Percentiles rank a stretch among this genome's conserved stretches.
Evolutionary conservation across 2,113 vertebrate genomes (phyloP).

Genomic region (Athene cunicularia): DNA sequence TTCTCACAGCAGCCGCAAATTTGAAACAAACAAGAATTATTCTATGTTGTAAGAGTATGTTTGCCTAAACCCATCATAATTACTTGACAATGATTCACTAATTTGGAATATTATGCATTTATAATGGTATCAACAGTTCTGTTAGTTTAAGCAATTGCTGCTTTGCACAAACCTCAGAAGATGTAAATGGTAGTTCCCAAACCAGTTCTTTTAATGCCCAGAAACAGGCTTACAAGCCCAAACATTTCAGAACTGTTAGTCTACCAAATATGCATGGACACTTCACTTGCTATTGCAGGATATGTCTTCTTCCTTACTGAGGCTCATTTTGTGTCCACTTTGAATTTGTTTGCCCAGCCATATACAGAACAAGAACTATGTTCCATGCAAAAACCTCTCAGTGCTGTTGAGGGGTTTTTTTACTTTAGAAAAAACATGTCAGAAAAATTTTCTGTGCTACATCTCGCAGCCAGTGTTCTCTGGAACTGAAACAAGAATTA

Average conservation of each 20-base stretch:
- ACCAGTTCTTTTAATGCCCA: background rate
- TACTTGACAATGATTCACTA: background rate
- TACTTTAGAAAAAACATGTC: constrained; percentile 25
- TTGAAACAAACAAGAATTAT: constrained; percentile 21
- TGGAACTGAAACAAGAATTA: constrained; percentile 61
- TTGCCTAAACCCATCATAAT: background rate
- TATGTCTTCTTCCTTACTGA: constrained; percentile 9
- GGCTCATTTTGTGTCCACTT: background rate
- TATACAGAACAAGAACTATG: background rate
- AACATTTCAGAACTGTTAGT: constrained; percentile 54
- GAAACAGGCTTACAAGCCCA: constrained; percentile 2
- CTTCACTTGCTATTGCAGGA: background rate
- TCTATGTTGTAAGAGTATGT: background rate
- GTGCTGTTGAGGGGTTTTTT: background rate
- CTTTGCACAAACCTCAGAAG: background rate
- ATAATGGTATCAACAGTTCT: constrained; percentile 35
- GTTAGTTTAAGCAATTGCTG: background rate
- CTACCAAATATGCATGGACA: background rate
- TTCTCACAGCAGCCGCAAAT: constrained; percentile 23
- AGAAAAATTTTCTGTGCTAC: constrained; percentile 47
- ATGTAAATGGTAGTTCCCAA: background rate
- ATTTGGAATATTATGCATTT: background rate
- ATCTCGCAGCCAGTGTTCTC: constrained; percentile 37
- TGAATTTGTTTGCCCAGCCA: background rate
- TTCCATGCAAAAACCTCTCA: background rate